Evolutionary conservation across 2,113 vertebrate species (phyloP), one percentile per base, ranked within the genome.

Genomic region (Crotalus viridis): DNA sequence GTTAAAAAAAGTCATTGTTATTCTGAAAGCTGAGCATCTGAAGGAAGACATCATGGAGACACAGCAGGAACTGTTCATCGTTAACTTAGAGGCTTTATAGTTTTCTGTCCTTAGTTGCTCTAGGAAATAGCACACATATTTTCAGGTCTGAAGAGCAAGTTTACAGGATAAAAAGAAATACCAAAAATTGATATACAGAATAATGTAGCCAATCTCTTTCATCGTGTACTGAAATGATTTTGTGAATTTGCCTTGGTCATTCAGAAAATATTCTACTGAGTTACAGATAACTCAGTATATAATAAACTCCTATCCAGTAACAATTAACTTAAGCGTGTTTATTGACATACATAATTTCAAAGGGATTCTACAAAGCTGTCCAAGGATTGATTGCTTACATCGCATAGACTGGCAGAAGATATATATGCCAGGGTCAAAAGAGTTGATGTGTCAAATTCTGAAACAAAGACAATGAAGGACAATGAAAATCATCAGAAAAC

Each of bases 1-100:
- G 59, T 86, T 61, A 19, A 89, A 93, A 93, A 81, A 94, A 95
- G 96, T 88, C 89, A 96, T 97, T 97, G 96, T 97, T 94, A 96
- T 96, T 94, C 93, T 95, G 94, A 96, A 85, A 90, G 90, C 74
- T 0, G 0, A 93, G 93, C 97, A 98, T 97, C 97, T 97, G 96
- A 97, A 95, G 59, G 91, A 92, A 96, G 92, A 94, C 59, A 94
- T 95, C 95, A 93, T 96, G 92, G 89, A 92, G 93, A 54, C 74
- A 92, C 91, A 96, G 89, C 39, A 59, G 88, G 56, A 64, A n/a
- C 15, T 91, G 28, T 93, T 94, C 89, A 24, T 0, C 0, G 9
- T 0, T 9, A 74, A 93, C 94, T 96, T 91, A 3, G 87, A 93
- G 54, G 90, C 94, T 96, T 91, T 92, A 85, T 24, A 0, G 24